These are phyloP conservation scores for Diorhabda carinulata DNA, from an alignment of 1,140 invertebrate genomes.

Conservation along the genomic window DNA sequence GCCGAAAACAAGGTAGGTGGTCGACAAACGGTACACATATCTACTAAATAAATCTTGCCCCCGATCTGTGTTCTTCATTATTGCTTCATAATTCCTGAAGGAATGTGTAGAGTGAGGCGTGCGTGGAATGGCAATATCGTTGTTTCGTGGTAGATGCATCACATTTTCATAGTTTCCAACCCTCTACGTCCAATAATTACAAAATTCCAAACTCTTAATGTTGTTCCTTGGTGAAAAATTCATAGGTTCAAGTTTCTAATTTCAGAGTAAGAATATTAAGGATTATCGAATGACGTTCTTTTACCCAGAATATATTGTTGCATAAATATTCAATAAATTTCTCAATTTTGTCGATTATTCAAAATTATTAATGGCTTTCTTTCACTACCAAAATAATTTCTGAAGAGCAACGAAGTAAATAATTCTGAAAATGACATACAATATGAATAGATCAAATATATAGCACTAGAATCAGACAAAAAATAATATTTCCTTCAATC, in stretches of 20 bases:
- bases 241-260: not conserved
- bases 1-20: conserved; percentile 31
- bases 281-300: too few species aligned
- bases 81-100: conserved; percentile 39
- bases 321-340: too few species aligned
- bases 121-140: conserved; percentile 34
- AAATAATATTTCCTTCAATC: too few species aligned
- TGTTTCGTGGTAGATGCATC: conserved; percentile 3
- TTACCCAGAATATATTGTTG: too few species aligned
- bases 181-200: conserved; percentile 18
- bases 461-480: too few species aligned
- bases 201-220: conserved; percentile 19
- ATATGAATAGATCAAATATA: too few species aligned
- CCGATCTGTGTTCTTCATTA: conserved; percentile 40
- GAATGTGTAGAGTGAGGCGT: conserved; percentile 32
- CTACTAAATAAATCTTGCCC: conserved; percentile 31
- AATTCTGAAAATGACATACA: too few species aligned
- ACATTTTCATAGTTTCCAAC: conserved; percentile 18
- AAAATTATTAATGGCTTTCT: too few species aligned
- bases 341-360: too few species aligned
- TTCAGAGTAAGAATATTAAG: not conserved
- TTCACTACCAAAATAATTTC: too few species aligned
- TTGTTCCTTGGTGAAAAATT: conserved; percentile 14
- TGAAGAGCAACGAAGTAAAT: too few species aligned
- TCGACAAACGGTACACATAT: conserved; percentile 23